Conservation (phyloP, 2,888 invertebrate species). For the Pteria penguin region DNA sequence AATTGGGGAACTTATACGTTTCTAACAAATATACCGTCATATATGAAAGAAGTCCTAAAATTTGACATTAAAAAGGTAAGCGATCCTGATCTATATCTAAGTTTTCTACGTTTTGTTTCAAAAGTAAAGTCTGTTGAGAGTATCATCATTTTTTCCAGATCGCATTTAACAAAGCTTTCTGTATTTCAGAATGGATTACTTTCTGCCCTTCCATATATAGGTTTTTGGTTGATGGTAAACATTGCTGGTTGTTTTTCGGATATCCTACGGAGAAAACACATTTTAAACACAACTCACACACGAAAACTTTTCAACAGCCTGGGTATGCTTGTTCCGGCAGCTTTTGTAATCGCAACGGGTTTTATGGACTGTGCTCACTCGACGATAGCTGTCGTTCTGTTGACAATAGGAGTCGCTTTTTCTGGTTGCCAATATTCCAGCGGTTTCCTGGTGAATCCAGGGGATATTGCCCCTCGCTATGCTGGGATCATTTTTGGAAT, state of each 20-base stretch:
- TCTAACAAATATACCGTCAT: slow-evolving; percentile 81
- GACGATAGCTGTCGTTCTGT: slow-evolving; percentile 69
- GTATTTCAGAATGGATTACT: slow-evolving; percentile 73
- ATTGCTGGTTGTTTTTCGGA: slow-evolving; percentile 69
- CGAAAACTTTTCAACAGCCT: slow-evolving; percentile 54
- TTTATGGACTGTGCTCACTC: slow-evolving; percentile 76
- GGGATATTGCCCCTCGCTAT: slow-evolving; percentile 79
- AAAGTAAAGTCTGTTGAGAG: neutral
- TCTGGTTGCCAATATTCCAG: slow-evolving; percentile 74
- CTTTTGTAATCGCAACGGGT: slow-evolving; percentile 73
- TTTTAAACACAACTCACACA: slow-evolving; percentile 58
- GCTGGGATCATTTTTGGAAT: slow-evolving; percentile 79
- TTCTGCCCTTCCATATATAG: slow-evolving; percentile 78
- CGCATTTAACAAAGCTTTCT: neutral
- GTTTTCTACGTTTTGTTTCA: neutral
- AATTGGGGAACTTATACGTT: slow-evolving; percentile 82
- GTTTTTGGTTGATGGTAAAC: slow-evolving; percentile 70
- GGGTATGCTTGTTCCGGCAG: slow-evolving; percentile 75
- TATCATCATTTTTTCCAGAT: neutral
- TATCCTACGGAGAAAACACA: slow-evolving; percentile 47
- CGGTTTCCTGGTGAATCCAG: slow-evolving; percentile 79
- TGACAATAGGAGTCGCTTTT: slow-evolving; percentile 73
- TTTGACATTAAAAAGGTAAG: slow-evolving; percentile 78
- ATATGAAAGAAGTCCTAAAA: slow-evolving; percentile 78
- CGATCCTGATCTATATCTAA: neutral